Evolutionary conservation across 2,113 vertebrate genomes (phyloP).

Genomic region (Patagioenas fasciata): DNA sequence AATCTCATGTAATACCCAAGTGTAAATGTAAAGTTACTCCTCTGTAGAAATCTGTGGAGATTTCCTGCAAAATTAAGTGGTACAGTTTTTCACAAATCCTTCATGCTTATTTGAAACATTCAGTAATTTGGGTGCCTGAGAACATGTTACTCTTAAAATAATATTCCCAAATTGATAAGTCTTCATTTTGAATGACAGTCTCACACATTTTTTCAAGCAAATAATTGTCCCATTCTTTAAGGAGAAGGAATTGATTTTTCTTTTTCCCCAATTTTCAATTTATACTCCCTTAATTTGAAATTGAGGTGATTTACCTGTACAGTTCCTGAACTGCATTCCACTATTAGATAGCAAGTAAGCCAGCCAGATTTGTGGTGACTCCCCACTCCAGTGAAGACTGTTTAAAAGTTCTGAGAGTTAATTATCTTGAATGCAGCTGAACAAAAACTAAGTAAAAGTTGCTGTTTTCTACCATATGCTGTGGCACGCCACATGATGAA

Average conservation of each 20-base stretch:
- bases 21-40: not conserved
- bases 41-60: not conserved
- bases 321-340: not conserved
- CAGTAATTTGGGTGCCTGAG: not conserved
- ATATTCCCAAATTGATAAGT: not conserved
- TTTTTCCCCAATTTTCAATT: not conserved
- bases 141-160: not conserved
- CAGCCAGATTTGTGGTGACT: not conserved
- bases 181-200: not conserved
- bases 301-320: conserved; percentile 4
- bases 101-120: conserved; percentile 18
- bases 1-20: not conserved
- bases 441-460: not conserved
- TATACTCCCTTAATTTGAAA: not conserved
- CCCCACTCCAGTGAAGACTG: not conserved
- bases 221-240: not conserved
- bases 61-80: conserved; percentile 24
- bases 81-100: conserved; percentile 1
- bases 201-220: not conserved
- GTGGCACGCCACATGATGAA: not conserved
- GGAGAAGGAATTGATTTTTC: not conserved
- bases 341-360: not conserved
- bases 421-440: not conserved
- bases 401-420: not conserved
- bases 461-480: not conserved